phyloP scores from a whole-genome alignment of 2,797 vertebrate species.

The Buphagus erythrorhynchus region DNA sequence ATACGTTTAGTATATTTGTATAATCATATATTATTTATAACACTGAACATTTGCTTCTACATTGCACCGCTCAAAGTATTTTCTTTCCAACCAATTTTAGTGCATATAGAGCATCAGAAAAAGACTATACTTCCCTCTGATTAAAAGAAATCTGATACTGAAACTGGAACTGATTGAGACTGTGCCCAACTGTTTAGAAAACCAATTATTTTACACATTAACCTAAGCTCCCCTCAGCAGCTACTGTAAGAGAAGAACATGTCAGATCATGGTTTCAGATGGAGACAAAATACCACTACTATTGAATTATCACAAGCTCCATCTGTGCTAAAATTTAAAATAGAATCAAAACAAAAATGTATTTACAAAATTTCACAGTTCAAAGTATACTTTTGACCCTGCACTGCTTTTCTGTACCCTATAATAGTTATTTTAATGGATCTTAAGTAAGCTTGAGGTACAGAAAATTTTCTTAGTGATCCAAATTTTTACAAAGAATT shows the following conservation, averaged over 20 bases:
- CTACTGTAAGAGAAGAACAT: neutral
- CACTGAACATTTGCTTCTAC: constrained; percentile 35
- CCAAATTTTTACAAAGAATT: neutral
- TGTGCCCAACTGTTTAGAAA: constrained; percentile 26
- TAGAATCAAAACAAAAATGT: neutral
- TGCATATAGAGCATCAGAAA: constrained; percentile 1
- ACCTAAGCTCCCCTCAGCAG: constrained; percentile 41
- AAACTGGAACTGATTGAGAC: constrained; percentile 28
- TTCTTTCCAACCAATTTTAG: constrained; percentile 21
- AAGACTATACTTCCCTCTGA: constrained; percentile 9
- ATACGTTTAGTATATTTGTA: neutral
- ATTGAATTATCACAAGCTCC: constrained; percentile 26
- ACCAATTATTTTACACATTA: constrained; percentile 47
- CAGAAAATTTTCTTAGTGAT: neutral
- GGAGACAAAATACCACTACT: constrained; percentile 13
- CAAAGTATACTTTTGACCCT: neutral
- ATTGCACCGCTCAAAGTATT: neutral
- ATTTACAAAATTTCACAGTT: constrained; percentile 19
- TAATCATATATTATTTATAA: constrained; percentile 52
- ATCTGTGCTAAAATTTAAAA: constrained; percentile 36
- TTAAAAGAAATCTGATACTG: constrained; percentile 39
- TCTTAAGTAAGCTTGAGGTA: neutral
- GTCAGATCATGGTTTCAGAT: constrained; percentile 2
- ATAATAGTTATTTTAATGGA: neutral
- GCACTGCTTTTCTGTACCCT: neutral